Base-by-base conservation (phyloP, 2,797 vertebrate species). In the Danionella dracula region DNA sequence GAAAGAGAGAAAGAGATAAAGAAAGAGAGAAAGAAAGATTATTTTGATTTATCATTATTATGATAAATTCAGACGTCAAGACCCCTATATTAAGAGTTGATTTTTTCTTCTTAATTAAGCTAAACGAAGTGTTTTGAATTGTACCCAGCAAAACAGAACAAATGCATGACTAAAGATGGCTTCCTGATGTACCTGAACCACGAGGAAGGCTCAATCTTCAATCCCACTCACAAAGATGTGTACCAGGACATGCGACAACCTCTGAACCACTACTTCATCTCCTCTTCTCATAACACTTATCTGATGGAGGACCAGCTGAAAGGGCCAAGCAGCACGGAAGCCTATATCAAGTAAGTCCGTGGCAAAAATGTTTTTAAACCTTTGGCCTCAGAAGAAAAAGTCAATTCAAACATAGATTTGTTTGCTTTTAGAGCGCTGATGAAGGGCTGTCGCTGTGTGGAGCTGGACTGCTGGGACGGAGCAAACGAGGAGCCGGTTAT, bases 231-330 rank as follows among this genome's bases (percentile, higher is more conserved):
- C 76, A 81, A 78, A 10, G 58, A 65, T 0, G 77, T 98, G 20
- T 94, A 94, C 80, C 95, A 99, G 86, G 95, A 99, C 84, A 99
- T 99, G 97, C 86, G 8, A 5, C 93, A 94, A 38, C 96, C 97
- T 0, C 89, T 99, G 77, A 93, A 86, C 74, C 89, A 97, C 78
- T 99, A 99, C 80, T 91, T 91, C 53, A 93, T 99, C 78, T 98
- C 95, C 0, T 98, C 97, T 37, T 99, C 97, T 0, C 96, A 99
- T 82, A 99, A 99, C 77, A 99, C 96, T 1, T 99, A 99, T 81
- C 89, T 99, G 68, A 92, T 93, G 89, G 93, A 93, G 20, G 96
- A 99, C 83, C 97, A 99, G 73, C 82, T 99, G 53, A 93, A 82
- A 15, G 96, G 95, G 2, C 93, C 94, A 17, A 99, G 97, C 90